phyloP scores from a whole-genome alignment of 2,113 vertebrate species.

The Chauna torquata region DNA sequence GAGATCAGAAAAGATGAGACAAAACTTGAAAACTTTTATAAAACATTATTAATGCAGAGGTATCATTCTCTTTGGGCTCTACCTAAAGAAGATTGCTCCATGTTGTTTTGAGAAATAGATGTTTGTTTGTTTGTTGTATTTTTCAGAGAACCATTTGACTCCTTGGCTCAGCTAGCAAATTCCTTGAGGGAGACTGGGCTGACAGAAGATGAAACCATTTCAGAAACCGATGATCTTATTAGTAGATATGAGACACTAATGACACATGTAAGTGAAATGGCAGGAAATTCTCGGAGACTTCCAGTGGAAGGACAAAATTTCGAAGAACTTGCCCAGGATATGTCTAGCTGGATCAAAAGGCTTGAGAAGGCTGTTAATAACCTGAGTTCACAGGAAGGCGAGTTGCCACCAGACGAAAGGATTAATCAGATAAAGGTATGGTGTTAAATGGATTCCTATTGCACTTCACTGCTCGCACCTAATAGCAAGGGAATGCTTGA shows the following conservation, averaged over 20 bases:
- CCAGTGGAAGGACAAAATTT: constrained; percentile 45
- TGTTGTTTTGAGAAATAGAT: not conserved
- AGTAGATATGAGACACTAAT: constrained; percentile 64
- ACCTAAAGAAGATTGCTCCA: not conserved
- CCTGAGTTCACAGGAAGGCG: constrained; percentile 63
- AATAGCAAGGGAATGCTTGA: not conserved
- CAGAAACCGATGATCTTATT: constrained; percentile 43
- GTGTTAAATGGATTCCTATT: not conserved
- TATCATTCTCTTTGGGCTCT: not conserved
- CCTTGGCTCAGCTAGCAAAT: constrained; percentile 57
- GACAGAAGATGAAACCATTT: constrained; percentile 41
- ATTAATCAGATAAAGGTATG: constrained; percentile 76
- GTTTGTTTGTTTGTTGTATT: not conserved
- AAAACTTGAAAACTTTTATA: constrained; percentile 49
- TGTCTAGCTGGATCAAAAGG: constrained; percentile 70
- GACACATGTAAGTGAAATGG: constrained; percentile 28
- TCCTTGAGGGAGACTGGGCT: constrained; percentile 70
- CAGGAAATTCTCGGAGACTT: constrained; percentile 33
- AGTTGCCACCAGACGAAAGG: constrained; percentile 60
- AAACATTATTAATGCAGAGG: constrained; percentile 67
- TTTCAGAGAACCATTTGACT: constrained; percentile 73
- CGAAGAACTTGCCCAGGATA: constrained; percentile 63
- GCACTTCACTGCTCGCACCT: not conserved
- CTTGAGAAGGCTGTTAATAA: constrained; percentile 69
- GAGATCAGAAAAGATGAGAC: constrained; percentile 33